These are phyloP conservation scores for Calameuta filiformis DNA, from an alignment of 2,888 invertebrate species.

Conservation along the genomic window DNA sequence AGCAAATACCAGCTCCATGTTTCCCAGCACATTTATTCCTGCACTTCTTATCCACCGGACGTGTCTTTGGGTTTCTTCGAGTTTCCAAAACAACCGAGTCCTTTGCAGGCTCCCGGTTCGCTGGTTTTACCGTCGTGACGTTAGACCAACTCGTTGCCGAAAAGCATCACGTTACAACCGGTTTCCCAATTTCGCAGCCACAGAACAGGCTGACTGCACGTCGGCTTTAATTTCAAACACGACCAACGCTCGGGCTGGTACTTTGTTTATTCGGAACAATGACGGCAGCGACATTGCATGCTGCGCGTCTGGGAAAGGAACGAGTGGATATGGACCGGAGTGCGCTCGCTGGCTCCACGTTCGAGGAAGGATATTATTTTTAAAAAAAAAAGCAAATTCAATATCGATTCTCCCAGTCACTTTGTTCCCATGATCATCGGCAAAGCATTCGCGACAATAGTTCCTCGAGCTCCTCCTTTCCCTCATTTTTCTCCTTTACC, in stretches of 20 bases:
- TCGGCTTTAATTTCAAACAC: too few relatives aligned
- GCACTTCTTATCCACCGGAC: neutral
- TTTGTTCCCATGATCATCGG: neutral
- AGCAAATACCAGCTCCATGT: neutral
- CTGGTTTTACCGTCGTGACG: too few relatives aligned
- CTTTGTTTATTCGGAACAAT: conserved; percentile 32
- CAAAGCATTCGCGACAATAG: too few relatives aligned
- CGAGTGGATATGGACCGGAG: neutral
- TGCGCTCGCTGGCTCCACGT: too few relatives aligned
- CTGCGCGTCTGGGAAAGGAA: conserved; percentile 19
- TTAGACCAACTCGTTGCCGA: too few relatives aligned
- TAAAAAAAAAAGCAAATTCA: conserved; percentile 15
- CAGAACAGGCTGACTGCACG: too few relatives aligned
- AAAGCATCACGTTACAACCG: too few relatives aligned
- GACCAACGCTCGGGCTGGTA: conserved; percentile 20
- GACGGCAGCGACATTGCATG: conserved; percentile 23
- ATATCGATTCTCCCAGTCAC: conserved; percentile 17
- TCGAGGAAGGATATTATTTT: conserved; percentile 3
- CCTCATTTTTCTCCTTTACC: too few relatives aligned
- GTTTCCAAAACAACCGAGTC: neutral
- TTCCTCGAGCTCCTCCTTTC: too few relatives aligned
- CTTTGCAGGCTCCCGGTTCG: neutral
- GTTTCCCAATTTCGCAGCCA: too few relatives aligned
- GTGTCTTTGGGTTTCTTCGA: neutral
- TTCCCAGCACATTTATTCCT: neutral